Conservation (phyloP, 2,113 vertebrate genomes). For the Clarias gariepinus region DNA sequence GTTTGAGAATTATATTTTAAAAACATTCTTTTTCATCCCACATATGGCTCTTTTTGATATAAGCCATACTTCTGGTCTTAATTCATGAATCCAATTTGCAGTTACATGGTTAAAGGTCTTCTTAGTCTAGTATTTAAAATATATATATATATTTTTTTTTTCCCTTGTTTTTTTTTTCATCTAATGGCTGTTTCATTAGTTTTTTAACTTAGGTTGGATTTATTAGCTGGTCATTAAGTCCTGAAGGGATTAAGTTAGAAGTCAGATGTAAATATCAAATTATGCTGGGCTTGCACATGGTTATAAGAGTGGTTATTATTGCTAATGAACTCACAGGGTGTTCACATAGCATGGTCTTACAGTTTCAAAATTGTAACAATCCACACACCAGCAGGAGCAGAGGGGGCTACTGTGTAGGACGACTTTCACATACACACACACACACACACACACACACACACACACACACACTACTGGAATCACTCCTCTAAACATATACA, state of each 20-base stretch:
- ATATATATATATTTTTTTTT: no score
- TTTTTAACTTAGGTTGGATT: not conserved
- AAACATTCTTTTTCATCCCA: not conserved
- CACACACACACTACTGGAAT: no score
- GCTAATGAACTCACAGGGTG: not conserved
- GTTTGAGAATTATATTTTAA: not conserved
- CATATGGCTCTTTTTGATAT: not conserved
- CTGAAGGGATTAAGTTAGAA: not conserved
- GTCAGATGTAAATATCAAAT: not conserved
- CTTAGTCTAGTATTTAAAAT: not conserved
- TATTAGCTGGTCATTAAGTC: not conserved
- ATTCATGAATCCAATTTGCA: not conserved
- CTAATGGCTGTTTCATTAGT: not conserved
- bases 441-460: no score
- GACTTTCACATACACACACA: no score
- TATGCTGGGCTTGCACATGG: not conserved
- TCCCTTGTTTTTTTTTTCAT: no score
- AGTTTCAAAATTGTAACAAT: not conserved
- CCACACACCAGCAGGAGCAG: no score
- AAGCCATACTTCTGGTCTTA: not conserved
- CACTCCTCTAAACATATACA: no score
- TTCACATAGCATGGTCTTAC: not conserved
- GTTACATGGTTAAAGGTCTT: not conserved
- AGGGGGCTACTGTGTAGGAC: no score
- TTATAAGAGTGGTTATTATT: not conserved